Conservation (phyloP, 2,797 vertebrate species). For the Pseudotriccus pelzelni region DNA sequence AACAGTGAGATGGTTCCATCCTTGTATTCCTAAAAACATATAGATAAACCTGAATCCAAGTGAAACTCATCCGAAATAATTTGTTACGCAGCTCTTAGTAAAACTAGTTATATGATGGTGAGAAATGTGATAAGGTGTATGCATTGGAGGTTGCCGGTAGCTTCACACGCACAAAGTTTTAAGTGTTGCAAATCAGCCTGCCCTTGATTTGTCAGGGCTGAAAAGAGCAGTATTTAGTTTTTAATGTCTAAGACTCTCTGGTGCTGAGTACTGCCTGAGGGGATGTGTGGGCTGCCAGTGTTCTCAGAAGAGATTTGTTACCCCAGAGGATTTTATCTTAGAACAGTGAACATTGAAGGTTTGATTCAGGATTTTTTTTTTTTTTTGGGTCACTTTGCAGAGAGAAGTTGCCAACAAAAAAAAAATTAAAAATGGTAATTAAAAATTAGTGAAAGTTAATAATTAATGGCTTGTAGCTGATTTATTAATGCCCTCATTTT, state of each 20-base stretch:
- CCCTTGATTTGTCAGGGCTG: not conserved
- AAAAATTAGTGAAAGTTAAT: slow-evolving; percentile 23
- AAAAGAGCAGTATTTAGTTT: not conserved
- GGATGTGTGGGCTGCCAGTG: not conserved
- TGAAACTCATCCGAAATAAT: accelerated
- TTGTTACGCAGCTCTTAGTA: not conserved
- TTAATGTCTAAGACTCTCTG: not conserved
- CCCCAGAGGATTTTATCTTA: not conserved
- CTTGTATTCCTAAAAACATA: not conserved
- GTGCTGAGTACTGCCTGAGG: not conserved
- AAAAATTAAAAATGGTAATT: not conserved
- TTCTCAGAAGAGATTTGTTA: slow-evolving; percentile 16
- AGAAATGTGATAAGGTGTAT: not conserved
- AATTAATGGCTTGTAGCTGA: slow-evolving; percentile 15
- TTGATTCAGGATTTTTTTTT: not conserved
- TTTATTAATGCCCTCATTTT: slow-evolving; percentile 46
- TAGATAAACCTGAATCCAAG: not conserved
- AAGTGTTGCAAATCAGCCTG: not conserved
- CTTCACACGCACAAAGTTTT: not conserved
- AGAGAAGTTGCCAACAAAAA: not conserved
- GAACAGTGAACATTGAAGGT: not conserved
- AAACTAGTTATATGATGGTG: not conserved
- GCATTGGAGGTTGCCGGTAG: not conserved
- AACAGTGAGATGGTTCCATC: not conserved
- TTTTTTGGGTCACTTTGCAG: not conserved